Conservation (phyloP, 2,888 invertebrate species). For the Phengaris arion region DNA sequence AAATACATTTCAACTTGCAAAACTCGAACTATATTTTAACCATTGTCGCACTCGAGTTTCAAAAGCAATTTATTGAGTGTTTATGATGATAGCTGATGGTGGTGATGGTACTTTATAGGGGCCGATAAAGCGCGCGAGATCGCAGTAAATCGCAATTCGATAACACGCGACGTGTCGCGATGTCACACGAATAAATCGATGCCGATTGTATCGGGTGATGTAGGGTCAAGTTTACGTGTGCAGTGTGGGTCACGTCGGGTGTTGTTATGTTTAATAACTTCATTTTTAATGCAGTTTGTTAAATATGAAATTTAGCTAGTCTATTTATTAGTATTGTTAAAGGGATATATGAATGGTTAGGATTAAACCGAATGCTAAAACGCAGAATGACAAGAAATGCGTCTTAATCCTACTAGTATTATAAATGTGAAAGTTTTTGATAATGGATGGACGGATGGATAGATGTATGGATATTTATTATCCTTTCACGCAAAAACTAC, state of each 20-base stretch:
- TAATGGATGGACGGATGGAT: too few species aligned
- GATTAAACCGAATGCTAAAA: too few species aligned
- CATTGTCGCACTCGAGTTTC: background rate
- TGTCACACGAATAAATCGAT: slow-evolving; percentile 26
- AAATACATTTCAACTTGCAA: slow-evolving; percentile 48
- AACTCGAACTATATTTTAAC: too few species aligned
- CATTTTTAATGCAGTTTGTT: background rate
- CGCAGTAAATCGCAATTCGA: slow-evolving; percentile 73
- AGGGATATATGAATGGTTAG: too few species aligned
- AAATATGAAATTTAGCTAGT: too few species aligned
- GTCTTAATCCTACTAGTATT: too few species aligned
- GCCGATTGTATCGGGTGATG: background rate
- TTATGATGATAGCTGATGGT: slow-evolving; percentile 15
- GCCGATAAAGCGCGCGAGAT: slow-evolving; percentile 53
- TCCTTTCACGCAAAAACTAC: too few species aligned
- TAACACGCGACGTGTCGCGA: slow-evolving; percentile 47
- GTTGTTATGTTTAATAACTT: background rate
- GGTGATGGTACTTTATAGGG: slow-evolving; percentile 20
- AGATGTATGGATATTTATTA: too few species aligned
- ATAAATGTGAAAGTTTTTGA: too few species aligned
- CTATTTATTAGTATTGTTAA: too few species aligned
- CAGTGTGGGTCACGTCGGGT: background rate
- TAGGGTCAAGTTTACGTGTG: slow-evolving; percentile 12
- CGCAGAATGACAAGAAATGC: too few species aligned
- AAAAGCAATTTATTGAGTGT: slow-evolving; percentile 21